Conservation (phyloP, 1,140 invertebrate species). For the Aphelinus certus region DNA sequence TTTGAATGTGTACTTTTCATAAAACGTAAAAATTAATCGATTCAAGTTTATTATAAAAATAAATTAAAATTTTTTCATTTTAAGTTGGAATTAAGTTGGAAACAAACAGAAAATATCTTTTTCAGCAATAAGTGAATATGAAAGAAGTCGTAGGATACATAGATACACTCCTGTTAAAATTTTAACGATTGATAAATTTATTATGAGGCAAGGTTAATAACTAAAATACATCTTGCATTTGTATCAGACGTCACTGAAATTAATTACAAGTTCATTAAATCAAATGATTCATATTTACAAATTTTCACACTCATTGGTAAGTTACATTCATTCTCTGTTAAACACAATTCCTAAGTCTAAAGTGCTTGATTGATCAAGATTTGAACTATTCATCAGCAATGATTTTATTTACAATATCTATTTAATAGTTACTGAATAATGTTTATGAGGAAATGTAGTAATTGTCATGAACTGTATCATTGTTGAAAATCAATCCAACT, state of each 20-base stretch:
- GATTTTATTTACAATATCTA: conserved; percentile 49
- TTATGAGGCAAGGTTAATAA: conserved; percentile 47
- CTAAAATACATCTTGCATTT: conserved; percentile 46
- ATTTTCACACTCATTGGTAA: conserved; percentile 50
- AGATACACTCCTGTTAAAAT: conserved; percentile 45
- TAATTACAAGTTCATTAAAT: conserved; percentile 51
- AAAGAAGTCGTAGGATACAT: too few species aligned
- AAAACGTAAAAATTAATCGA: neutral
- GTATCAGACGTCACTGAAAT: conserved; percentile 45
- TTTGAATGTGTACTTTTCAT: neutral
- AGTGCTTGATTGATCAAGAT: conserved; percentile 44
- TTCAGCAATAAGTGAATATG: too few species aligned
- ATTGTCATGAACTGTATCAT: conserved; percentile 9
- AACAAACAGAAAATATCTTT: too few species aligned
- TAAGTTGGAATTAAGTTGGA: neutral
- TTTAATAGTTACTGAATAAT: conserved; percentile 32
- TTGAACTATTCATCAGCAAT: conserved; percentile 38
- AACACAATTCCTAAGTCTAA: conserved; percentile 49
- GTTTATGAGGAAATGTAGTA: conserved; percentile 28
- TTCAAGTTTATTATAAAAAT: conserved; percentile 28
- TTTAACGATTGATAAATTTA: conserved; percentile 52
- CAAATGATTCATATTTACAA: conserved; percentile 52
- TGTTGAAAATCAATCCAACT: conserved; percentile 19
- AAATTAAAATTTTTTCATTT: conserved; percentile 14
- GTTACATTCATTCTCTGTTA: conserved; percentile 49